Percentiles rank a stretch among this genome's conserved stretches.
Conservation (phyloP, 2,797 vertebrate genomes). For the Forpus xanthops region DNA sequence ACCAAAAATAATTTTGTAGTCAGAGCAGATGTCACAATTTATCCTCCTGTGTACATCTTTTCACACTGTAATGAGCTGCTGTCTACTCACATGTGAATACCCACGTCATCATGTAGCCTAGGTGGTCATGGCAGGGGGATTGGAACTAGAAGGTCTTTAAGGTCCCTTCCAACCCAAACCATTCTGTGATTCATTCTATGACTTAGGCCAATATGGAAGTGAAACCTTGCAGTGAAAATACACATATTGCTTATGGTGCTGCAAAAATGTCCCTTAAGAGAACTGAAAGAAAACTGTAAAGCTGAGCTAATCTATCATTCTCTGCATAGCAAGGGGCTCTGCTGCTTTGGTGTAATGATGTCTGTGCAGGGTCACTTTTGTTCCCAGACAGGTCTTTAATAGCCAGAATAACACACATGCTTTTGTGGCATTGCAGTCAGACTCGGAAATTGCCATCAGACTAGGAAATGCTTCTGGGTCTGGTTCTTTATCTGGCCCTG, state of each 20-base stretch:
- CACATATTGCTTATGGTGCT: background rate
- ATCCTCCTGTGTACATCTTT: background rate
- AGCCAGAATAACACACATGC: background rate
- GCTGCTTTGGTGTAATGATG: background rate
- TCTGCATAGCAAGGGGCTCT: background rate
- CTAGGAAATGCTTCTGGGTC: background rate
- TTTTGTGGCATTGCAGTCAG: background rate
- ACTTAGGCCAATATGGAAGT: too few species aligned
- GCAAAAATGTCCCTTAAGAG: background rate
- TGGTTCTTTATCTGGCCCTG: background rate
- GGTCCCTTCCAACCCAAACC: background rate
- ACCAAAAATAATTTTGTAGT: background rate
- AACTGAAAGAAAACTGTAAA: background rate
- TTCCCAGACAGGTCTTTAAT: background rate
- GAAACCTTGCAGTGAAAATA: background rate
- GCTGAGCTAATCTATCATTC: background rate
- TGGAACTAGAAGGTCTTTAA: background rate
- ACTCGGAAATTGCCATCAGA: background rate
- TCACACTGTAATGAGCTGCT: background rate
- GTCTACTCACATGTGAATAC: background rate
- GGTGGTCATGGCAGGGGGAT: background rate
- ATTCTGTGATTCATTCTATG: background rate
- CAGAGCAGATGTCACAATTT: accelerated
- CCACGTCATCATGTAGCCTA: too few species aligned
- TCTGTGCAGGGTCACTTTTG: background rate